Evolutionary conservation across 92 coral and sea anemone species (phyloP).

Genomic region (Anthopleura xanthogrammica): DNA sequence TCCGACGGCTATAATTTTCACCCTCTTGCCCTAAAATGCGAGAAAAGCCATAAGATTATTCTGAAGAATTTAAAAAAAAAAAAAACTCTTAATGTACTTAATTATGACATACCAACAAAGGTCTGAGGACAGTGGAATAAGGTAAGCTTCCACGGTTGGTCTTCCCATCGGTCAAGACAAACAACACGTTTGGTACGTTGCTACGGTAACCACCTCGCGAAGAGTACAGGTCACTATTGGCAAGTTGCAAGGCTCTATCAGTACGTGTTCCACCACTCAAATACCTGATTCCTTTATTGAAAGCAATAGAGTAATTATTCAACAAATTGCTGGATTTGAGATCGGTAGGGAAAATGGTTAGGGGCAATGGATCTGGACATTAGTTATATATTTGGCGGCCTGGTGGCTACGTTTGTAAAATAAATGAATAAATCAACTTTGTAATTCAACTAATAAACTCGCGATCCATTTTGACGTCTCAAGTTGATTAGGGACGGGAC

Average conservation of each 20-base stretch:
- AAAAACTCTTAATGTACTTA: too few species aligned
- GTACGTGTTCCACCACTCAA: conserved; percentile 61
- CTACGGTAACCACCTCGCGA: conserved; percentile 50
- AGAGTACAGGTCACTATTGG: conserved; percentile 44
- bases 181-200: conserved; percentile 53
- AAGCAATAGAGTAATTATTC: too few species aligned
- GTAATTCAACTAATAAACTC: too few species aligned
- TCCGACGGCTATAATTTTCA: conserved; percentile 32
- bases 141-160: conserved; percentile 52
- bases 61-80: too few species aligned
- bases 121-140: conserved; percentile 38
- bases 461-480: too few species aligned
- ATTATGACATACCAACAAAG: conserved; percentile 37
- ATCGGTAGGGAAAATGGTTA: too few species aligned
- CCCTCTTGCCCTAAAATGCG: conserved; percentile 14
- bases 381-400: not conserved
- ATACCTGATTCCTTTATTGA: conserved; percentile 29
- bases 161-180: conserved; percentile 61
- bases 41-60: too few species aligned
- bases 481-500: too few species aligned
- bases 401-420: not conserved
- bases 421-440: too few species aligned
- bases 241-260: conserved; percentile 43
- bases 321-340: too few species aligned
- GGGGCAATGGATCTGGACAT: too few species aligned